phyloP scores from a whole-genome alignment of 2,888 invertebrate genomes.

The Dicycla oo region DNA sequence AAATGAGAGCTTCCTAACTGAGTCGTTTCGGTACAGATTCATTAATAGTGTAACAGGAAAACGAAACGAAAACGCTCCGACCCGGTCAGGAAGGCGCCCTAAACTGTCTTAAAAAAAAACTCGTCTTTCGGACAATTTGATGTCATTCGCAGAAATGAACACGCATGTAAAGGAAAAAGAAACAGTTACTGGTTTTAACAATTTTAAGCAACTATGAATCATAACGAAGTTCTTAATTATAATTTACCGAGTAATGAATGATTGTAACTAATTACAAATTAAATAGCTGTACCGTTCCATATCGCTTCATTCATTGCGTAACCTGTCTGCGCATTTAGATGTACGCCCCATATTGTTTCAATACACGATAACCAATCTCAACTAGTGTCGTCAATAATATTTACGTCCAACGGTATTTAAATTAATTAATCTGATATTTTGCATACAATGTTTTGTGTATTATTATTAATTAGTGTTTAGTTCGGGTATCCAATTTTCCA shows the following conservation, averaged over 20 bases:
- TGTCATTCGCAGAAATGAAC: background rate
- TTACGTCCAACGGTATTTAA: conserved; percentile 3
- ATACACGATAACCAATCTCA: conserved; percentile 16
- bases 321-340: conserved; percentile 18
- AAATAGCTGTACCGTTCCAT: conserved; percentile 35
- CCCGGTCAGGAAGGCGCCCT: no score
- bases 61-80: no score
- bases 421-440: conserved; percentile 18
- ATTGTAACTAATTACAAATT: conserved; percentile 39
- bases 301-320: conserved; percentile 40
- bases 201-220: conserved; percentile 27
- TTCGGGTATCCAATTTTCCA: no score
- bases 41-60: no score
- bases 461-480: no score
- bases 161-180: background rate
- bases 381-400: conserved; percentile 5
- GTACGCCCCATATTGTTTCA: conserved; percentile 6
- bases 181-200: conserved; percentile 11
- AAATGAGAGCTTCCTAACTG: no score
- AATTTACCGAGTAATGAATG: conserved; percentile 26
- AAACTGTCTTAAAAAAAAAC: background rate
- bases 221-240: conserved; percentile 41
- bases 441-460: background rate
- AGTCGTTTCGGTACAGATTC: no score
- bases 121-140: background rate